Percentiles rank a stretch among this genome's conserved stretches.
Evolutionary conservation across 92 coral and sea anemone species (phyloP).

Genomic region (Epizoanthus ramosus): DNA sequence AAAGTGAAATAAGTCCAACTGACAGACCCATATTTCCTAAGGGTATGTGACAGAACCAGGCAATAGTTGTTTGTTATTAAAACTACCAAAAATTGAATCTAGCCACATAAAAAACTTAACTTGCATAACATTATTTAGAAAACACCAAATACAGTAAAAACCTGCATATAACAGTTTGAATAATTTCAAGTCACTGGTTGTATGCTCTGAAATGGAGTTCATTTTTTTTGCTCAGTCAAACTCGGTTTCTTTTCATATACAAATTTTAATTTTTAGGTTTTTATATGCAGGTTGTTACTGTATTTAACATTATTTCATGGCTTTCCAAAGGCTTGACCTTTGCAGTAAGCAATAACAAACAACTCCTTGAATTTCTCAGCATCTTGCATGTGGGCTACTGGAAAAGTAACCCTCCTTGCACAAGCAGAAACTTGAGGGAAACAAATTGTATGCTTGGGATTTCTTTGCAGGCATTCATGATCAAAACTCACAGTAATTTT

Average conservation of each 20-base stretch:
- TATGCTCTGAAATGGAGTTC: neutral
- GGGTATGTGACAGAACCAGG: neutral
- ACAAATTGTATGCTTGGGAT: slow-evolving; percentile 57
- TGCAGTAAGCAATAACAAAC: slow-evolving; percentile 25
- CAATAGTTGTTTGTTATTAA: too few relatives aligned
- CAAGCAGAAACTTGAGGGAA: slow-evolving; percentile 64
- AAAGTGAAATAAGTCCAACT: slow-evolving; percentile 8
- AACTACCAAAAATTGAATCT: neutral
- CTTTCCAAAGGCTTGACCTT: slow-evolving; percentile 48
- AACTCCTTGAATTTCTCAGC: slow-evolving; percentile 46
- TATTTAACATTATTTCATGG: slow-evolving; percentile 19
- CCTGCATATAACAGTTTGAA: slow-evolving; percentile 5
- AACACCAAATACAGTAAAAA: too few relatives aligned
- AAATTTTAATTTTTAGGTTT: slow-evolving; percentile 7
- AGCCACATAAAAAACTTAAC: slow-evolving; percentile 2
- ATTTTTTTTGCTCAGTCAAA: neutral
- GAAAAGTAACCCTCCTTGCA: slow-evolving; percentile 54
- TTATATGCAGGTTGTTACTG: slow-evolving; percentile 16
- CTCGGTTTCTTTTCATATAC: neutral
- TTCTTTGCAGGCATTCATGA: slow-evolving; percentile 63
- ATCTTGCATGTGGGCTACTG: slow-evolving; percentile 59
- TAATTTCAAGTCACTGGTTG: slow-evolving; percentile 10
- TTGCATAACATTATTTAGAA: slow-evolving; percentile 18
- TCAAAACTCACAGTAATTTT: slow-evolving; percentile 60
- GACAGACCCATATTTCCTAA: neutral